phyloP scores from a whole-genome alignment of 2,113 vertebrate species.

The Bufo gargarizans region DNA sequence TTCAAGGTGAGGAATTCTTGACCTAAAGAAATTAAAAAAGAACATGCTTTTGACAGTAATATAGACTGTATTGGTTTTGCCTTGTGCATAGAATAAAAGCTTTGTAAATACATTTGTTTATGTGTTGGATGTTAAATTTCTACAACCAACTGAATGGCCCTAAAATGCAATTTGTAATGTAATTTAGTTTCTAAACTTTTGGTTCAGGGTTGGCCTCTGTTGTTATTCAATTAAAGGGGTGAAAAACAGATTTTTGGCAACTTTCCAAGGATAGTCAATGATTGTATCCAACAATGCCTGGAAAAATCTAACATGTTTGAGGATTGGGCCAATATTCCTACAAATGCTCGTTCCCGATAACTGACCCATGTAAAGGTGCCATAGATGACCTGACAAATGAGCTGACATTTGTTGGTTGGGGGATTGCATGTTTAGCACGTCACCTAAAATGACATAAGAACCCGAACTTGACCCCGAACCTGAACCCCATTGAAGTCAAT shows the following conservation, averaged over 20 bases:
- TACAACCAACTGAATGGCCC: background rate
- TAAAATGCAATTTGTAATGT: background rate
- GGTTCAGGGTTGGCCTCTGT: background rate
- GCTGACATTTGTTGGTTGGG: no score
- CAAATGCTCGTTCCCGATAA: no score
- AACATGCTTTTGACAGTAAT: constrained; percentile 28
- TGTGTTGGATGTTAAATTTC: background rate
- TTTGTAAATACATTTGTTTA: constrained; percentile 23
- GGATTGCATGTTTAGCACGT: no score
- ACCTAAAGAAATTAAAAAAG: constrained; percentile 45
- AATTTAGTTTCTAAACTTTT: background rate
- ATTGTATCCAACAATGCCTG: background rate
- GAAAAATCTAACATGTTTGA: background rate
- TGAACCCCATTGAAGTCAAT: no score
- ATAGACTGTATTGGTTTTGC: constrained; percentile 27
- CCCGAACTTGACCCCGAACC: no score
- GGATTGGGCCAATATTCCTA: no score
- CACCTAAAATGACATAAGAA: no score
- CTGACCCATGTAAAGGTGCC: no score
- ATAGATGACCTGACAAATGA: no score
- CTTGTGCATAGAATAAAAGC: background rate
- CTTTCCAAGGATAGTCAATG: background rate
- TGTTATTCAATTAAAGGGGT: no score
- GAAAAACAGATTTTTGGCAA: background rate
- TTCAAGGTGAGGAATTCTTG: constrained; percentile 57